These are phyloP conservation scores for Microtus oregoni DNA, from an alignment of 2,113 vertebrate genomes.

Conservation along the genomic window DNA sequence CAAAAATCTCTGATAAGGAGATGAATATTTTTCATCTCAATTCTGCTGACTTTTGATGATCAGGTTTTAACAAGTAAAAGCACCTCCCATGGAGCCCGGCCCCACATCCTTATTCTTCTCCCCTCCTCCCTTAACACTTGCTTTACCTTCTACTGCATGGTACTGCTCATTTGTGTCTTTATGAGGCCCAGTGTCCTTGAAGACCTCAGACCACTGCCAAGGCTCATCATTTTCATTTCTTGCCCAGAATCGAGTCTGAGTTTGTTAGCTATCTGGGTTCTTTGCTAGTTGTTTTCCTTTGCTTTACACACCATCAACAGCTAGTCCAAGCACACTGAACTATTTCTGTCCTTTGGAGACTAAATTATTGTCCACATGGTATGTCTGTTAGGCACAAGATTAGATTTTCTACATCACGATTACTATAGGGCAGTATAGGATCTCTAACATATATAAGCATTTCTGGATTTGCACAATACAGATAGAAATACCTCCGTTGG, in stretches of 20 bases:
- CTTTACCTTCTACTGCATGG: not conserved
- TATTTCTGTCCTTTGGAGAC: not conserved
- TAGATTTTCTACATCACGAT: not conserved
- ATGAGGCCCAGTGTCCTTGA: not conserved
- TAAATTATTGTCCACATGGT: not conserved
- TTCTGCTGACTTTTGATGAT: not conserved
- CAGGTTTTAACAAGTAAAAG: not conserved
- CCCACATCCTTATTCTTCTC: not conserved
- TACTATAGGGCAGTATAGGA: not conserved
- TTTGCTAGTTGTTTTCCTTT: not conserved
- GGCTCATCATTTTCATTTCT: not conserved
- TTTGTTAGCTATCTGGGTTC: not conserved
- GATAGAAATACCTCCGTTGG: not conserved
- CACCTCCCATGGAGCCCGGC: not conserved
- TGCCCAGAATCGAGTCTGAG: not conserved
- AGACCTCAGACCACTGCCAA: not conserved
- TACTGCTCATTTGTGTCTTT: not conserved
- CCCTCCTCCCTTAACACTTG: not conserved
- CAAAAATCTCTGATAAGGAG: not conserved
- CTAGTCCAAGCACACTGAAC: not conserved
- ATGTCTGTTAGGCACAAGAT: not conserved
- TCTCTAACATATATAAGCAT: not conserved
- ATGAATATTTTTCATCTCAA: not conserved
- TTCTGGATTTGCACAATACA: not conserved
- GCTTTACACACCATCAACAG: not conserved